Base-by-base conservation (phyloP, 2,888 invertebrate species). In the Dynastes grantii region DNA sequence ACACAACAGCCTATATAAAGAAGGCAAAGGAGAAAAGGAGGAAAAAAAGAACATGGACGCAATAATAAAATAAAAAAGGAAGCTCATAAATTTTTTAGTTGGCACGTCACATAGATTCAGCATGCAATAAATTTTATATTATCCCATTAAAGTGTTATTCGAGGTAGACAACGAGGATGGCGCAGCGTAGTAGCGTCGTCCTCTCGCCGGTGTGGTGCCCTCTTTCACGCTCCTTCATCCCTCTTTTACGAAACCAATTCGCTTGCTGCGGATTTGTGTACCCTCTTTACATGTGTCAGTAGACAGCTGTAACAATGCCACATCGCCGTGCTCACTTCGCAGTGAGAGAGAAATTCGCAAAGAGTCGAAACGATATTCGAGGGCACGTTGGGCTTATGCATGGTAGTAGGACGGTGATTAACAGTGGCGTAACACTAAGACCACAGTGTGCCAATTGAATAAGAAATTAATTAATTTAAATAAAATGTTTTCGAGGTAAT, bases 281-380 rank as follows among this genome's bases (percentile, higher is more conserved):
- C 80, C 81, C 81, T 82, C 80, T 82, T 82, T 79, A 81, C 79
- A 83, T 81, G 79, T 81, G 81, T 83, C 80, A 80, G 80, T 70
- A 78, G 85, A 85, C 86, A 86, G 85, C 86, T 85, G 86, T 85
- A 85, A 85, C 85, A 85, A 86, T 85, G 85, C 83, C 53, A 40
- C 82, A 83, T 81, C 83, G 82, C 80, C 80, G 78, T 77, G 79
- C 64, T 78, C 49, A 61, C 45, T 29, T 61, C 40, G 55, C 45
- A 22, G 40, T 22, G 22, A 40, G 40, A 65, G 68, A 2, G 40
- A 73, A 27, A 51, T 51, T 68, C 27, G 27, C 8, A 51, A 49
- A 49, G 13, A 4, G 16, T 22, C 16, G 22, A 5, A 16, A 16
- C 16, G 22, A 49, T 16, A 68, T 49, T 68, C 51, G 29, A 29